These are phyloP conservation scores for Chamaetylas fuelleborni DNA, from an alignment of 2,113 vertebrate species.

Conservation along the genomic window DNA sequence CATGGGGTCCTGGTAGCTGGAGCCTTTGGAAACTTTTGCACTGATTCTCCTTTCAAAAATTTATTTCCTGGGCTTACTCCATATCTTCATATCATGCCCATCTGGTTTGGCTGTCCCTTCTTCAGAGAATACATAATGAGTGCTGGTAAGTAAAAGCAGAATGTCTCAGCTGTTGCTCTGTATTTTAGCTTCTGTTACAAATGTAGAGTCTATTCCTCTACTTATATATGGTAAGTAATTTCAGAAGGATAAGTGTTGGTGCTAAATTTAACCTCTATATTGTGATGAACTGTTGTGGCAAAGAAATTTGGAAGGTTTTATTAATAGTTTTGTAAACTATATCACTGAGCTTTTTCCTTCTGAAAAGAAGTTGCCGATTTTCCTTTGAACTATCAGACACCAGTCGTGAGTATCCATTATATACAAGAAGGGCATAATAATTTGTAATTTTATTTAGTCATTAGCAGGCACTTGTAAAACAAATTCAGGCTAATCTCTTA, in stretches of 20 bases:
- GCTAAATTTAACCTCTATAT: not conserved
- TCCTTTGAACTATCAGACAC: not conserved
- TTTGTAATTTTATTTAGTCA: not conserved
- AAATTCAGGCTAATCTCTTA: not conserved
- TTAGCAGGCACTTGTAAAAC: not conserved
- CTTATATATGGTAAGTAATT: not conserved
- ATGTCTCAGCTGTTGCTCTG: not conserved
- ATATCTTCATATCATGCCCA: slow-evolving; percentile 69
- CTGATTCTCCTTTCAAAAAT: slow-evolving; percentile 56
- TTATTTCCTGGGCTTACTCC: slow-evolving; percentile 76
- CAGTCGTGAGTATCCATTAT: not conserved
- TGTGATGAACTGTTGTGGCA: not conserved
- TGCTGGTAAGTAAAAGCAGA: slow-evolving; percentile 63
- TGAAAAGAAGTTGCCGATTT: not conserved
- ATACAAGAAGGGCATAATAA: not conserved
- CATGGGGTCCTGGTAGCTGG: slow-evolving; percentile 77
- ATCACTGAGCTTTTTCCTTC: not conserved
- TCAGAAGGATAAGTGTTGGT: not conserved
- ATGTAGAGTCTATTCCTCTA: not conserved
- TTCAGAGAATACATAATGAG: slow-evolving; percentile 76
- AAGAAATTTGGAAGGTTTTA: not conserved
- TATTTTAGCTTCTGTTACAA: not conserved
- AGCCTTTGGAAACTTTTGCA: slow-evolving; percentile 79
- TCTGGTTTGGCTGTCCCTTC: slow-evolving; percentile 74
- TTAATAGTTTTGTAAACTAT: not conserved